Conservation (phyloP, 2,888 invertebrate species). For the Lumbricus terrestris region DNA sequence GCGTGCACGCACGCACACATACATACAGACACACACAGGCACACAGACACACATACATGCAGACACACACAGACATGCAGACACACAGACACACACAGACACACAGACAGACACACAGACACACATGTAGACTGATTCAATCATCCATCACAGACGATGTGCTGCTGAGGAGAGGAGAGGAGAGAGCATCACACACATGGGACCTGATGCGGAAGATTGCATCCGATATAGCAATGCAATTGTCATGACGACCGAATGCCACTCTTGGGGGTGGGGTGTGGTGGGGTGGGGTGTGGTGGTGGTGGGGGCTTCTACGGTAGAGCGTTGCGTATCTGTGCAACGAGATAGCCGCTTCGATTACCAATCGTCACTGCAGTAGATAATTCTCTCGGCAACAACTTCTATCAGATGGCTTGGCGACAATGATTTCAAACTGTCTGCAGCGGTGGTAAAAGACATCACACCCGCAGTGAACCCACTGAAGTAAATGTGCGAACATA, state of each 20-base stretch:
- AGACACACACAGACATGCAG: neutral
- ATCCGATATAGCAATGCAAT: neutral
- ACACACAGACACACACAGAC: neutral
- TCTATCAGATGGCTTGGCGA: neutral
- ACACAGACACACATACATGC: too few species aligned
- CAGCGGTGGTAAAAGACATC: neutral
- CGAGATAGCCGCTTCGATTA: neutral
- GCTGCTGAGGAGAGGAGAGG: too few species aligned
- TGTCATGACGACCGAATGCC: neutral
- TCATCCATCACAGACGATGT: neutral
- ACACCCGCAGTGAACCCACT: neutral
- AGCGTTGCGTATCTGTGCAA: neutral
- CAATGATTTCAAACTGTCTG: neutral
- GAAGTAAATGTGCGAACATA: neutral
- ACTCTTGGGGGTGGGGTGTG: neutral
- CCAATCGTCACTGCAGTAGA: neutral
- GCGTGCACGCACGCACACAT: too few species aligned
- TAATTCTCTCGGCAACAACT: too few species aligned
- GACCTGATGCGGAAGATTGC: conserved; percentile 3
- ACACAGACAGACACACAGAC: too few species aligned
- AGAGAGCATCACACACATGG: neutral
- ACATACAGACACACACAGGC: too few species aligned
- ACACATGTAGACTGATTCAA: neutral
- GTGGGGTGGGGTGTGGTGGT: too few species aligned
- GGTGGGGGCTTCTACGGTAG: neutral